Conservation (phyloP, 2,797 vertebrate species). For the Paratrypauchen microcephalus region DNA sequence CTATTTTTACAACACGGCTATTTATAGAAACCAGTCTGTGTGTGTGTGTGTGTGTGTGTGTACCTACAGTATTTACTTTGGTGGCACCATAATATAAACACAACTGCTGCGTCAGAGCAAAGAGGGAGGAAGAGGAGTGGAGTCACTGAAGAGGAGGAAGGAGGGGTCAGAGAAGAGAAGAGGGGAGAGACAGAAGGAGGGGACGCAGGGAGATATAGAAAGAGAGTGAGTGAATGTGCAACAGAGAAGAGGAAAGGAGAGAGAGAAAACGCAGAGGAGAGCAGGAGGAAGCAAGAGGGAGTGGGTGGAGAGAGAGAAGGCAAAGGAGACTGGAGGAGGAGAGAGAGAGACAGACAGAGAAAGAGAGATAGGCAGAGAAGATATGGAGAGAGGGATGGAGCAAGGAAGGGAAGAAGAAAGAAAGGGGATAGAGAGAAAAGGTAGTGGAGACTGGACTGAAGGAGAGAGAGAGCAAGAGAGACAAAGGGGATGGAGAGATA, state of each 20-base stretch:
- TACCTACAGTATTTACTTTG: no score
- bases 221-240: no score
- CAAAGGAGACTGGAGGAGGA: neutral
- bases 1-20: constrained; percentile 63
- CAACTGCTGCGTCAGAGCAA: no score
- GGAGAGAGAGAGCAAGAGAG: neutral
- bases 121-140: neutral
- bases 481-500: neutral
- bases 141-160: neutral
- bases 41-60: no score
- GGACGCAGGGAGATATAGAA: neutral
- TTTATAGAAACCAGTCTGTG: constrained; percentile 47
- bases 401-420: neutral
- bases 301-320: neutral
- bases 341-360: neutral
- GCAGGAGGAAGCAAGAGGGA: neutral
- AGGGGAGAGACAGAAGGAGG: no score
- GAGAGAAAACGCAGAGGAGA: neutral
- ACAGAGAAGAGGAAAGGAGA: neutral
- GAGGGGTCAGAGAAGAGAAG: neutral
- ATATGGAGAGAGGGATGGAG: no score
- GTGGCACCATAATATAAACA: no score
- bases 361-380: no score
- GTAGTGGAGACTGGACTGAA: no score
- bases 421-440: no score